These are phyloP conservation scores for Peromyscus nudipes DNA, from an alignment of 2,797 vertebrate genomes.

Conservation along the genomic window DNA sequence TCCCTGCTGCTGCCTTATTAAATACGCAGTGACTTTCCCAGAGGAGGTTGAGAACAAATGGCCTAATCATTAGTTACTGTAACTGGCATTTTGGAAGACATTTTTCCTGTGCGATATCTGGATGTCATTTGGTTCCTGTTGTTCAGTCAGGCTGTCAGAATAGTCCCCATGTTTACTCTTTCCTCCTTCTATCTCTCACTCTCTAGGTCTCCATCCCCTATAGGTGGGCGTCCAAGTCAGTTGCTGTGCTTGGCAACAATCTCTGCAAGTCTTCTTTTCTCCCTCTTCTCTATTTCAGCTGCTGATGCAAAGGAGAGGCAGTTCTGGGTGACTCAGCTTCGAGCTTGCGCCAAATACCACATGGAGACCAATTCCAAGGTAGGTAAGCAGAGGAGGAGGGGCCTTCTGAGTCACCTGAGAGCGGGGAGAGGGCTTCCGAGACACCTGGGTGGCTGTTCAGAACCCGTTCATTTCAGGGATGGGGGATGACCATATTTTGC, in stretches of 20 bases:
- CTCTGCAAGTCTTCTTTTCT: conserved; percentile 63
- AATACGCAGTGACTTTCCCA: conserved; percentile 33
- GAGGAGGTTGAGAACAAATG: background rate
- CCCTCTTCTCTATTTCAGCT: conserved; percentile 89
- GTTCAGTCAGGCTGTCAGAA: background rate
- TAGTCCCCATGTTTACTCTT: background rate
- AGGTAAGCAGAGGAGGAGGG: conserved; percentile 72
- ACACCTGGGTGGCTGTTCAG: background rate
- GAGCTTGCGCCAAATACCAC: conserved; percentile 95
- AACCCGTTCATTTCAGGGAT: background rate
- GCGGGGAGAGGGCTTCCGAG: background rate
- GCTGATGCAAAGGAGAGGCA: conserved; percentile 96
- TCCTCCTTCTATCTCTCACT: background rate
- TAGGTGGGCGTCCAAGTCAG: conserved; percentile 21
- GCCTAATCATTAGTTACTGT: conserved; percentile 6
- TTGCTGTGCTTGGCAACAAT: conserved; percentile 31
- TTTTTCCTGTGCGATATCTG: background rate
- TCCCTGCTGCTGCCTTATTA: conserved; percentile 5
- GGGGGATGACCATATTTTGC: background rate
- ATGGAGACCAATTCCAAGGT: conserved; percentile 96
- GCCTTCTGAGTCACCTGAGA: background rate
- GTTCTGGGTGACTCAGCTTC: conserved; percentile 97
- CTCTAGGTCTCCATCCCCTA: fast-evolving
- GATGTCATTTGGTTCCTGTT: background rate
- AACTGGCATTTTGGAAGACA: background rate